Evolutionary conservation across 1,140 invertebrate species (phyloP), one percentile per base, ranked within the genome.

Genomic region (Cyclina sinensis): DNA sequence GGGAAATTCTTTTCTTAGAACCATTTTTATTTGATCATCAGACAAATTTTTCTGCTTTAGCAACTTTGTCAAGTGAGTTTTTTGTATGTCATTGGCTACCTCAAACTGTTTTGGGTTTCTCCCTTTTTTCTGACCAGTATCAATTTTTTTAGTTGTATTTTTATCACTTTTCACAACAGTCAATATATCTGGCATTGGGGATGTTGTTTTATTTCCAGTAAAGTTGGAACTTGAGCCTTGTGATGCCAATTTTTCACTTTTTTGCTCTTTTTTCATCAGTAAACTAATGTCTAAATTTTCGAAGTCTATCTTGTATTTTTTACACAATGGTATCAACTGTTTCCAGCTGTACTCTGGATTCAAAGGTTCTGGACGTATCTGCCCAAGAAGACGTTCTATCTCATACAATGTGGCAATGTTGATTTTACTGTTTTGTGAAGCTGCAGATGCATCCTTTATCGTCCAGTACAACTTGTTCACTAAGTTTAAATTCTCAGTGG

Each of bases 341-440:
- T 87, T 68, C 86, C 89, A 92, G n/a, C 78, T 62, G 39, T 79
- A 81, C 18, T 92, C 92, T 37, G 92, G 90, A 73, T 91, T 93
- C 30, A 93, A 80, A 74, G 86, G 87, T 11, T 90, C 87, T 46
- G 92, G 91, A 21, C 92, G 76, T 76, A 94, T 70, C 79, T 91
- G 89, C 48, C 86, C 89, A 9, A 92, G 87, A 12, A 94, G 82
- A 57, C 93, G 57, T 79, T 94, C 93, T 24, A 92, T 89, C 85
- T 94, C 93, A 84, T 93, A 93, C 16, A 94, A 51, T 5, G 92
- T 94, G 21, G 93, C 93, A 32, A 91, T 89, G 59, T 94, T 91
- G 3, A 93, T 86, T 65, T 90, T 88, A 43, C 88, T 86, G 54
- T 79, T 84, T 9, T 90, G 65, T 65, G 54, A 90, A 46, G 30